These are phyloP conservation scores for Dromius quadrimaculatus DNA, from an alignment of 2,888 invertebrate species.

Conservation along the genomic window DNA sequence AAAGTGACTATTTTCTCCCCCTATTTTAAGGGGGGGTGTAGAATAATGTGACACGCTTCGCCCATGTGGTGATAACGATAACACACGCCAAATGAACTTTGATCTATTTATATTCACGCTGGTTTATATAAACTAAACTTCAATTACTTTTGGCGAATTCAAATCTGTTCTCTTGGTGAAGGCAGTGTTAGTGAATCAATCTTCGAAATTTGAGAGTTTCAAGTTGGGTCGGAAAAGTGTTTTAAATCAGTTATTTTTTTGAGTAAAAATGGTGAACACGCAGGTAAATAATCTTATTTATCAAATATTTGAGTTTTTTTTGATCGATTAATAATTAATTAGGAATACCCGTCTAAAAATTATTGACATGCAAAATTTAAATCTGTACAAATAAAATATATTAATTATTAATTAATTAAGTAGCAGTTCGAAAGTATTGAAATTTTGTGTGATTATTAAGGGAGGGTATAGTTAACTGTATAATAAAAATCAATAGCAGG, in stretches of 20 bases:
- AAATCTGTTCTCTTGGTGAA: neutral
- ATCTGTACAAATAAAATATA: too few species aligned
- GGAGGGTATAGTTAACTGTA: too few species aligned
- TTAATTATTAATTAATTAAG: too few species aligned
- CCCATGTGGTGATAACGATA: neutral
- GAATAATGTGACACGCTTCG: slow-evolving; percentile 3
- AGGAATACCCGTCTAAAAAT: too few species aligned
- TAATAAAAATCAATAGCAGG: too few species aligned
- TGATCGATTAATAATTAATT: too few species aligned
- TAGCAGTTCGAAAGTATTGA: too few species aligned
- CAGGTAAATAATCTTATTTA: neutral
- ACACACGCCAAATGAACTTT: neutral
- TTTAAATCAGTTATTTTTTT: neutral
- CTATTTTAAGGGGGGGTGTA: neutral
- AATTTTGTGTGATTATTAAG: too few species aligned
- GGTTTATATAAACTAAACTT: neutral
- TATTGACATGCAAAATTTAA: too few species aligned
- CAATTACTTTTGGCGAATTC: neutral
- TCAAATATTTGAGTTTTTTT: too few species aligned
- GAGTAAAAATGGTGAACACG: neutral
- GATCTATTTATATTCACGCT: neutral
- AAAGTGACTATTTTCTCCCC: neutral
- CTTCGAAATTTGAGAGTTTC: neutral
- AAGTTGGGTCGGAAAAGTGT: neutral
- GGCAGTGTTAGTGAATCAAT: neutral